Percentiles rank a stretch among this genome's conserved stretches.
phyloP scores from a whole-genome alignment of 1,140 invertebrate genomes.

The Listronotus oregonensis region DNA sequence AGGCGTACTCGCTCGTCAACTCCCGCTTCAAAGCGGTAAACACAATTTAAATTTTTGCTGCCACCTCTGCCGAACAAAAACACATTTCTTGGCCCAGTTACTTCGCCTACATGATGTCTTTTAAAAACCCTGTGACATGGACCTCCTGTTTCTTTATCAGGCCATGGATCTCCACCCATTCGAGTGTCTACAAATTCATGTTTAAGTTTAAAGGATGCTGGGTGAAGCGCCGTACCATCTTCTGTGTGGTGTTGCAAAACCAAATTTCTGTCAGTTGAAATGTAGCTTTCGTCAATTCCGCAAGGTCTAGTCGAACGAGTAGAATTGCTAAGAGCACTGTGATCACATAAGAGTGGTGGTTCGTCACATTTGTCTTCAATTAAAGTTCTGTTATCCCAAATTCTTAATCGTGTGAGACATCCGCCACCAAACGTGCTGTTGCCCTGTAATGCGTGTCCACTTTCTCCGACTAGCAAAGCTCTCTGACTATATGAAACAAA shows the following conservation, averaged over 20 bases:
- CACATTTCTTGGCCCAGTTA: slow-evolving; percentile 74
- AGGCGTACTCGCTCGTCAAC: slow-evolving; percentile 68
- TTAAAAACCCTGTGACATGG: slow-evolving; percentile 63
- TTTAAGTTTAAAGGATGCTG: slow-evolving; percentile 67
- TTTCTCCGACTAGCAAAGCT: slow-evolving; percentile 62
- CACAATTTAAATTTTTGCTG: slow-evolving; percentile 71
- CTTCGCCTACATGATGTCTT: slow-evolving; percentile 63
- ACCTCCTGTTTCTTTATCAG: slow-evolving; percentile 54
- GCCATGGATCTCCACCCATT: slow-evolving; percentile 71
- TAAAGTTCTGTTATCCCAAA: slow-evolving; percentile 63
- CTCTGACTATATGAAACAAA: slow-evolving; percentile 82
- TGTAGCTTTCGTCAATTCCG: slow-evolving; percentile 75
- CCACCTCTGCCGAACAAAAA: slow-evolving; percentile 79
- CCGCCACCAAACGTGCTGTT: slow-evolving; percentile 51
- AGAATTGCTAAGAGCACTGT: slow-evolving; percentile 75
- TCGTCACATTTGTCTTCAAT: slow-evolving; percentile 70
- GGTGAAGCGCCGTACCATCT: slow-evolving; percentile 70
- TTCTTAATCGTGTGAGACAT: slow-evolving; percentile 66
- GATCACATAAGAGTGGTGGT: slow-evolving; percentile 78
- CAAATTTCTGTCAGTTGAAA: slow-evolving; percentile 68
- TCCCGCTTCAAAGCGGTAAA: slow-evolving; percentile 74
- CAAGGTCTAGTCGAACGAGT: slow-evolving; percentile 78
- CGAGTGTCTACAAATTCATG: slow-evolving; percentile 86
- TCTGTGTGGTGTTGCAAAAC: slow-evolving; percentile 60
- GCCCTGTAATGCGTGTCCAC: slow-evolving; percentile 46